Base-by-base conservation (phyloP, 2,113 vertebrate species). In the Cebidichthys violaceus region DNA sequence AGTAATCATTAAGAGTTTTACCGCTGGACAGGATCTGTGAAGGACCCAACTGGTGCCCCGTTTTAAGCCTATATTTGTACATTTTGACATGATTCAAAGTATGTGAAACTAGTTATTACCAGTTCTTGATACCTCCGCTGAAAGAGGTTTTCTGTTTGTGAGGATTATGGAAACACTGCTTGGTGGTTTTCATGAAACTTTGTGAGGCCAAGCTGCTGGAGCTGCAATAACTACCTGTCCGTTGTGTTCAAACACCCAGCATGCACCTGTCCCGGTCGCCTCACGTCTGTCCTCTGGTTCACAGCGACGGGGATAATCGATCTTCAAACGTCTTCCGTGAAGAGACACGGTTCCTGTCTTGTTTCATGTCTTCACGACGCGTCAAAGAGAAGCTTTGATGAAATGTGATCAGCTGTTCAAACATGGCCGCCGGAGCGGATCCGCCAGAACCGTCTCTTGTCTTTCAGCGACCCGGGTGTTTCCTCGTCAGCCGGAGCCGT, bases 321-420 rank as follows among this genome's bases (percentile, higher is more conserved):
- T 57, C 24, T 11, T 13, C 54, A 24, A 55, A 33, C 5, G 33
- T 3, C 3, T 57, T 27, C 20, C 10, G 37, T 1, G 18, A 24
- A 64, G 47, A 71, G 31, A 70, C 20, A 50, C 15, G 22, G 17
- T 47, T 41, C n/a, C 27, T 3, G 15, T 14, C 11, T 24, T 39
- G 18, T 39, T 35, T 22, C 11, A 59, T 17, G n/a, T 67, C 59
- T 45, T 66, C 59, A 33, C 10, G 27, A 35, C 4, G 43, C 27
- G 70, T 59, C 5, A 0, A n/a, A 41, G 71, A 86, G 35, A 47
- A 54, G 22, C 70, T 61, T n/a, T n/a, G n/a, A n/a, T n/a, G 14
- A 57, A 67, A 79, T 75, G 39, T 57, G 69, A 55, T 89, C 79
- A 89, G 82, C 80, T 87, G 77, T 87, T 41, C 54, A 24, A 13